phyloP scores from a whole-genome alignment of 2,888 invertebrate genomes.

The Microctonus hyperodae region DNA sequence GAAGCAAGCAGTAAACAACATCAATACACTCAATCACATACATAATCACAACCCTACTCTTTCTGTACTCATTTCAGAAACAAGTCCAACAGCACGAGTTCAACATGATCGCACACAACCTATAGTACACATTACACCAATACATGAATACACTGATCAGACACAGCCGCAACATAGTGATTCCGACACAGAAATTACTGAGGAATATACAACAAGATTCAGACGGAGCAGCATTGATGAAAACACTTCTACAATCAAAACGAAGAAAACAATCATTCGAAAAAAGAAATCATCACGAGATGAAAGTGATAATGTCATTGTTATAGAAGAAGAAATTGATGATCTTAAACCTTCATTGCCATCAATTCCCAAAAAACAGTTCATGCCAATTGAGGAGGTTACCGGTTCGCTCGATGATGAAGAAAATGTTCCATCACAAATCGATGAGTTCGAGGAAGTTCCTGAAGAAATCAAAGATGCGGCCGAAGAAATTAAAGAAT shows the following conservation, averaged over 20 bases:
- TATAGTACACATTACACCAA: constrained; percentile 53
- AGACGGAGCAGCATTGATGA: constrained; percentile 52
- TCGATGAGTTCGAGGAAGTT: constrained; percentile 53
- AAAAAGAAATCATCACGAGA: constrained; percentile 46
- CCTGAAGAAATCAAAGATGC: constrained; percentile 27
- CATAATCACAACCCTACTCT: constrained; percentile 51
- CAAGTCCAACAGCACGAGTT: constrained; percentile 56
- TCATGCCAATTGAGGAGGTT: constrained; percentile 57
- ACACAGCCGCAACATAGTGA: constrained; percentile 50
- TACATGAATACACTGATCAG: constrained; percentile 51
- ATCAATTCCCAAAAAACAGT: constrained; percentile 56
- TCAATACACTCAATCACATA: constrained; percentile 40
- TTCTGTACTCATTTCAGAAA: constrained; percentile 61
- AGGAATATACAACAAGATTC: constrained; percentile 60
- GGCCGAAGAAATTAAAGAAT: constrained; percentile 30
- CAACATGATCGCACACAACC: constrained; percentile 51
- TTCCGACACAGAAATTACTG: constrained; percentile 55
- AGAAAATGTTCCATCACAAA: constrained; percentile 51
- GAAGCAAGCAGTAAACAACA: constrained; percentile 38
- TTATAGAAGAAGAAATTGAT: constrained; percentile 61
- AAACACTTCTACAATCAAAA: constrained; percentile 56
- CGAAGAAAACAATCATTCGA: constrained; percentile 56
- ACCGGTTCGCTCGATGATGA: constrained; percentile 45
- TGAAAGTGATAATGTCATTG: constrained; percentile 49
- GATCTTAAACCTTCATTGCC: constrained; percentile 50